Base-by-base conservation (phyloP, 2,797 vertebrate genomes). In the Phoeniculus purpureus region DNA sequence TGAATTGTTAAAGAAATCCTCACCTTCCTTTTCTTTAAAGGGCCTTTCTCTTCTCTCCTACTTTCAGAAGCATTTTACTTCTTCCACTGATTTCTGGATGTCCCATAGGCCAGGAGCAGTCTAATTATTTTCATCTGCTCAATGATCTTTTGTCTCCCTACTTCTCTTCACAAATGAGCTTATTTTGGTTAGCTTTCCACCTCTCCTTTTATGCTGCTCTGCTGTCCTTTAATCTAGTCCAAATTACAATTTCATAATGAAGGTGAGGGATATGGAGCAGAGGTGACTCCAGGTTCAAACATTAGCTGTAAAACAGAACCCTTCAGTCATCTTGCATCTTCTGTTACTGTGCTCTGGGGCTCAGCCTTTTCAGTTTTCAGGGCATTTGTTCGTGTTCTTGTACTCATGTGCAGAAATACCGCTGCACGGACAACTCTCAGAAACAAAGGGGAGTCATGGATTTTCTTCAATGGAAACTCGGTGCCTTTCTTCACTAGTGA, bases 171-270 rank as follows among this genome's bases (percentile, higher is more conserved):
- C 74, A 93, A 90, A 90, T 52, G 34, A 77, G 66, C 72, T 94
- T 89, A 72, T 95, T 96, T 95, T 80, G 84, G 87, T 87, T 81
- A 70, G 48, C 83, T 88, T 91, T 91, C 32, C 65, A 74, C 75
- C 19, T 22, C 47, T 76, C 47, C 71, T 96, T 95, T 92, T 66
- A 80, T 87, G 79, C 77, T 79, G 32, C 48, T 90, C 31, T 45
- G 16, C 90, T 81, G 54, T 84, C 89, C 91, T 94, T 96, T 95
- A 91, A 96, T 94, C 84, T 85, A 91, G 87, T 23, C 55, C 27
- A 81, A 83, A 90, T 86, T 82, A 68, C 37, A 79, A 34, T 87
- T 83, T 90, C 87, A 73, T 96, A 94, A 85, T 58, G 66, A 87
- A 91, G 76, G n/a, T 83, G 91, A 85, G 60, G 70, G 29, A 43